Conservation (phyloP, 2,797 vertebrate genomes). For the Manis pentadactyla region DNA sequence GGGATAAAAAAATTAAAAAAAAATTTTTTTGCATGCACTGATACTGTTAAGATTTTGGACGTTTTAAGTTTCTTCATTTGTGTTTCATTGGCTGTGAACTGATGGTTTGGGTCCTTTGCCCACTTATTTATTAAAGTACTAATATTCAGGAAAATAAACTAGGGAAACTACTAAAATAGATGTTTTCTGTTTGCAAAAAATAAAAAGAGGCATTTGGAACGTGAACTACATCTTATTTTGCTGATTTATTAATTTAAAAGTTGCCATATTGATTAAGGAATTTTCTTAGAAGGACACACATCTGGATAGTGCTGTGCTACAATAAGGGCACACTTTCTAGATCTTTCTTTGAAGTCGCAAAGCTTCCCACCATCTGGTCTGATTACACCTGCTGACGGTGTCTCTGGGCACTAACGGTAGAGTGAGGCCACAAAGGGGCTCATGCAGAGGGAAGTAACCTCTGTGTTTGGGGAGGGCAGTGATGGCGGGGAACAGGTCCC, state of each 20-base stretch:
- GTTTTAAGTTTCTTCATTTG: not conserved
- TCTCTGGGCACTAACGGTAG: not conserved
- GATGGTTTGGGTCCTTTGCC: not conserved
- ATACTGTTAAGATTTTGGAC: not conserved
- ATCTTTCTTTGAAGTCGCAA: not conserved
- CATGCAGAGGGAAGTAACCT: not conserved
- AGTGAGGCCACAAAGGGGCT: not conserved
- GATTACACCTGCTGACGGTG: not conserved
- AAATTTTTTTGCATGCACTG: not conserved
- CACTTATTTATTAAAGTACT: not conserved
- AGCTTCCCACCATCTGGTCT: not conserved
- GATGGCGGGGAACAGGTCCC: not conserved
- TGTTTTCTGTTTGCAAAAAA: not conserved
- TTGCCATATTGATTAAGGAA: not conserved
- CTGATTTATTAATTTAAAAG: constrained; percentile 31
- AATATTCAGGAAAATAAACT: constrained; percentile 10
- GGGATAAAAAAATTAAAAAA: not conserved
- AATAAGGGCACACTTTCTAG: not conserved
- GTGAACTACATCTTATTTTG: not conserved
- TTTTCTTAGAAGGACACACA: not conserved
- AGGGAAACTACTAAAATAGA: not conserved
- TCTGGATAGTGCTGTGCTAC: not conserved
- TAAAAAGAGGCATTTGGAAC: not conserved
- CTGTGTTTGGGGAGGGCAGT: not conserved
- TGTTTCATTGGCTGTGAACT: not conserved